Conservation (phyloP, 2,113 vertebrate genomes). For the Lates calcarifer region DNA sequence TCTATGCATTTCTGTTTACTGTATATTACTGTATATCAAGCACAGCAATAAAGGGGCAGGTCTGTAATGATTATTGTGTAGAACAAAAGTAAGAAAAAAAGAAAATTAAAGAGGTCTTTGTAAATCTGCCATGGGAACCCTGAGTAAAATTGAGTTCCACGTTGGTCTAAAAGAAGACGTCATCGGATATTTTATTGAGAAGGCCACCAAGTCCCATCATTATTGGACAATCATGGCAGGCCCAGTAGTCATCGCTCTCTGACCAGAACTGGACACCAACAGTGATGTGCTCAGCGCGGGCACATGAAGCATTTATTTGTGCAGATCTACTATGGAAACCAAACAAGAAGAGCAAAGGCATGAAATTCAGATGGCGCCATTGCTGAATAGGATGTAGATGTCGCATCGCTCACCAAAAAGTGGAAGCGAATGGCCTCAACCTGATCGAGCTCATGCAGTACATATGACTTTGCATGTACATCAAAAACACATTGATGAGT, state of each 20-base stretch:
- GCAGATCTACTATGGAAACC: constrained; percentile 61
- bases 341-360: constrained; percentile 37
- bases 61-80: neutral
- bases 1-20: neutral
- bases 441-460: neutral
- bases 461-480: neutral
- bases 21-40: neutral
- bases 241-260: constrained; percentile 52
- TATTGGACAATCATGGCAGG: constrained; percentile 60
- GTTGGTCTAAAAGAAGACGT: constrained; percentile 41
- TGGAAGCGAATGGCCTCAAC: constrained; percentile 6
- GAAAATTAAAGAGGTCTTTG: constrained; percentile 11
- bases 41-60: neutral
- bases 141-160: constrained; percentile 35
- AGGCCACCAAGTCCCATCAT: constrained; percentile 59
- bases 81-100: constrained; percentile 1
- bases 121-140: constrained; percentile 40
- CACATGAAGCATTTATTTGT: constrained; percentile 40
- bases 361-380: constrained; percentile 28
- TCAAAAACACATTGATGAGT: neutral
- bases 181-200: constrained; percentile 57
- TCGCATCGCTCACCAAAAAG: neutral
- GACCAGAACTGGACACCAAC: constrained; percentile 60
- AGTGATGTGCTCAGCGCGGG: constrained; percentile 47
- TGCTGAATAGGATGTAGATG: constrained; percentile 4